These are phyloP conservation scores for Chanos chanos DNA, from an alignment of 2,797 vertebrate species.

Conservation along the genomic window DNA sequence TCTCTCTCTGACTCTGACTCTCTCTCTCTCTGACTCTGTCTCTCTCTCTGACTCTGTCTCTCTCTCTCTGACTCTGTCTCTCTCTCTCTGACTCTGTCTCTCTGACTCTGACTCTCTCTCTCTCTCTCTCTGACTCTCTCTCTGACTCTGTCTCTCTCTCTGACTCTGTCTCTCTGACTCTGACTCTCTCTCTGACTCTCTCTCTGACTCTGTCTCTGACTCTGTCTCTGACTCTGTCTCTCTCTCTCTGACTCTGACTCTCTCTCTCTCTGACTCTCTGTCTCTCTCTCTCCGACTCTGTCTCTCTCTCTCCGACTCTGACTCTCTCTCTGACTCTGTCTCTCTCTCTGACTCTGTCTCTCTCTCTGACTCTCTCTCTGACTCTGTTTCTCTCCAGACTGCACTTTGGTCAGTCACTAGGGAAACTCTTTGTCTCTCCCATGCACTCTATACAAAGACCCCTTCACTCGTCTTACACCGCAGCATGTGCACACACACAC, in stretches of 20 bases:
- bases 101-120: not conserved
- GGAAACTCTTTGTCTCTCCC: not conserved
- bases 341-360: not conserved
- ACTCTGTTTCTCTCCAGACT: slow-evolving; percentile 4
- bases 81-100: slow-evolving; percentile 11
- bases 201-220: slow-evolving; percentile 12
- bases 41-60: not conserved
- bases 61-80: slow-evolving; percentile 12
- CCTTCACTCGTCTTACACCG: too few species aligned
- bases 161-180: not conserved
- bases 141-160: slow-evolving; percentile 11
- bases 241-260: slow-evolving; percentile 8
- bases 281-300: not conserved
- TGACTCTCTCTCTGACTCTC: slow-evolving; percentile 25
- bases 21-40: slow-evolving; percentile 7
- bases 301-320: too few species aligned
- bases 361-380: too few species aligned
- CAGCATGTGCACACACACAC: not conserved
- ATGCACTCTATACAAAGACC: not conserved
- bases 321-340: slow-evolving; percentile 7
- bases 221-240: not conserved
- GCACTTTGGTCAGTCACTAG: slow-evolving; percentile 20
- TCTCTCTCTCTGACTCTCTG: slow-evolving; percentile 7
- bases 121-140: slow-evolving; percentile 19
- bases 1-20: slow-evolving; percentile 8